Evolutionary conservation across 2,888 invertebrate genomes (phyloP).

Genomic region (Pachycephus smyrnensis): DNA sequence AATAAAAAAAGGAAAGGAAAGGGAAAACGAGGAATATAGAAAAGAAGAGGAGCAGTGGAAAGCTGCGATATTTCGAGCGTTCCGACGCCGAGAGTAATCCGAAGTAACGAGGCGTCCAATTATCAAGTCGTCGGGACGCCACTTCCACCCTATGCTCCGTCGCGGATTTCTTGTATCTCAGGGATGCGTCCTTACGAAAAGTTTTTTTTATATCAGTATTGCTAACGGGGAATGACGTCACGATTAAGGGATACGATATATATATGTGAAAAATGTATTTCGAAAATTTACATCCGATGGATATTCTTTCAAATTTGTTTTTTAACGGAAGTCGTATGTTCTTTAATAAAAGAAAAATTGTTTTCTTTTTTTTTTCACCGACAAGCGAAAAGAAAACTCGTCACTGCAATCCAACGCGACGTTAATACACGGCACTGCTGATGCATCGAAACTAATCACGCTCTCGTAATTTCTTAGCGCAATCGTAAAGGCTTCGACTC

Average conservation of each 20-base stretch:
- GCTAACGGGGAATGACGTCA: too few species aligned
- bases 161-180: background rate
- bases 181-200: background rate
- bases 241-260: too few species aligned
- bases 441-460: constrained; percentile 17
- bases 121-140: constrained; percentile 44
- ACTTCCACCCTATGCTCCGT: constrained; percentile 13
- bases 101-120: constrained; percentile 59
- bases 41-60: constrained; percentile 21
- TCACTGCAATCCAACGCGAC: too few species aligned
- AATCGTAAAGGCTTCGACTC: constrained; percentile 17
- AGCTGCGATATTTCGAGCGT: constrained; percentile 33
- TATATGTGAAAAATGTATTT: too few species aligned
- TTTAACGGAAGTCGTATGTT: too few species aligned
- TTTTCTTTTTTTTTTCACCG: too few species aligned
- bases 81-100: constrained; percentile 37
- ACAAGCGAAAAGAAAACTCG: too few species aligned
- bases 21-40: background rate
- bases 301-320: too few species aligned
- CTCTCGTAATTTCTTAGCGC: constrained; percentile 17
- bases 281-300: too few species aligned
- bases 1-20: background rate
- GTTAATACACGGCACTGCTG: too few species aligned
- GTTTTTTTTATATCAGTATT: too few species aligned
- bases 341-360: too few species aligned